Evolutionary conservation across 92 coral and sea anemone genomes (phyloP).

Genomic region (Umimayanthus chanpuru): DNA sequence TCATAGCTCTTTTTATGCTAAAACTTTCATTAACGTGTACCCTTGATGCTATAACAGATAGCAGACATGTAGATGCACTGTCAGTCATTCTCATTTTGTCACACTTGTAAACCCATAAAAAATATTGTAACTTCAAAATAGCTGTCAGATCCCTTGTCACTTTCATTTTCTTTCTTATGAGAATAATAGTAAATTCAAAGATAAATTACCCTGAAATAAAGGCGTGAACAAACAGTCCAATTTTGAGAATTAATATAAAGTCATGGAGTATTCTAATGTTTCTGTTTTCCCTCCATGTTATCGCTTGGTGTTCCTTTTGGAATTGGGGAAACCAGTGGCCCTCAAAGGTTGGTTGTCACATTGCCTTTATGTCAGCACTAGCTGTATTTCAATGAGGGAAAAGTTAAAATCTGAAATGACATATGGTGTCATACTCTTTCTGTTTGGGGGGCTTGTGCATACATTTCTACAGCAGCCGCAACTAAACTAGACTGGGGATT

Average conservation of each 20-base stretch:
- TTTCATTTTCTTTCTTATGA: background rate
- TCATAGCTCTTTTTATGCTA: background rate
- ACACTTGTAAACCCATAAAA: background rate
- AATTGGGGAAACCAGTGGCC: conserved; percentile 41
- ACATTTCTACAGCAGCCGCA: background rate
- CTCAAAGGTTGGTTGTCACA: conserved; percentile 40
- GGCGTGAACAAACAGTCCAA: background rate
- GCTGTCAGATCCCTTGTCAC: background rate
- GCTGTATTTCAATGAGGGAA: background rate
- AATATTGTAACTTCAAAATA: too few species aligned
- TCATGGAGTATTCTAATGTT: conserved; percentile 20
- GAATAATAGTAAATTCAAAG: background rate
- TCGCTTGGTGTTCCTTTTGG: conserved; percentile 24
- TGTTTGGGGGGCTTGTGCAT: background rate
- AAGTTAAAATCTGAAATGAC: background rate
- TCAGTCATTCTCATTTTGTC: too few species aligned
- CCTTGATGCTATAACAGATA: background rate
- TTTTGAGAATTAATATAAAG: background rate
- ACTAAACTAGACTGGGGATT: background rate
- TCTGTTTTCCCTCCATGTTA: conserved; percentile 40
- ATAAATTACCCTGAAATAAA: background rate
- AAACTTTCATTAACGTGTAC: background rate
- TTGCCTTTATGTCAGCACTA: conserved; percentile 10
- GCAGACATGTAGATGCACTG: background rate
- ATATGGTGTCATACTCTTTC: background rate